Percentiles rank a stretch among this genome's conserved stretches.
Evolutionary conservation across 1,140 invertebrate genomes (phyloP).

Genomic region (Eriocheir sinensis): DNA sequence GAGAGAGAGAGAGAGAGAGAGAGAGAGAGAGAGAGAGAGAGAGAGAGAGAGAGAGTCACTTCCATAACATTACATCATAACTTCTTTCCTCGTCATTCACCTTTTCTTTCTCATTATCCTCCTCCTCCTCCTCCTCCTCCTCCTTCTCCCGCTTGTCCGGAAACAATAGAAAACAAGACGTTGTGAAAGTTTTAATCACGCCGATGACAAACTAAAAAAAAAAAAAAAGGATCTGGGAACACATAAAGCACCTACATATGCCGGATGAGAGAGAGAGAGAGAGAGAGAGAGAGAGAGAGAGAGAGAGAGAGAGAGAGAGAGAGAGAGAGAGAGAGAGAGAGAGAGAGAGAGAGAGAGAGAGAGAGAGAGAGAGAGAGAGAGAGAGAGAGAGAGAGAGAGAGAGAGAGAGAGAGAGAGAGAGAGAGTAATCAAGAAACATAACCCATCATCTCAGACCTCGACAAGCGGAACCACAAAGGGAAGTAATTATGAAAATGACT

Average conservation of each 20-base stretch:
- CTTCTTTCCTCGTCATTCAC: background rate
- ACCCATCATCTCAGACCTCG: background rate
- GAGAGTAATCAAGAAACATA: background rate
- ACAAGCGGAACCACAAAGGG: slow-evolving; percentile 49
- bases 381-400: slow-evolving; percentile 16
- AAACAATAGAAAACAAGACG: slow-evolving; percentile 5
- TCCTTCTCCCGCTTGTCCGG: background rate
- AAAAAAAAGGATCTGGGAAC: background rate
- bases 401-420: background rate
- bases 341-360: slow-evolving; percentile 49
- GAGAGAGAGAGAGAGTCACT: slow-evolving; percentile 1
- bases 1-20: slow-evolving; percentile 28
- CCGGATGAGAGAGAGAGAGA: background rate
- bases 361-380: slow-evolving; percentile 28
- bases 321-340: slow-evolving; percentile 47
- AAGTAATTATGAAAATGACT: slow-evolving; percentile 72
- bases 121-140: background rate
- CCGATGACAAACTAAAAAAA: slow-evolving; percentile 36
- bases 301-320: slow-evolving; percentile 39
- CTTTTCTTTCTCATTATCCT: background rate
- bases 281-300: slow-evolving; percentile 13
- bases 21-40: background rate
- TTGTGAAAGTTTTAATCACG: slow-evolving; percentile 11
- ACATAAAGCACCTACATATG: background rate
- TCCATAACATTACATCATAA: background rate